Evolutionary conservation across 2,797 vertebrate genomes (phyloP).

Genomic region (Darevskia nairensis): DNA sequence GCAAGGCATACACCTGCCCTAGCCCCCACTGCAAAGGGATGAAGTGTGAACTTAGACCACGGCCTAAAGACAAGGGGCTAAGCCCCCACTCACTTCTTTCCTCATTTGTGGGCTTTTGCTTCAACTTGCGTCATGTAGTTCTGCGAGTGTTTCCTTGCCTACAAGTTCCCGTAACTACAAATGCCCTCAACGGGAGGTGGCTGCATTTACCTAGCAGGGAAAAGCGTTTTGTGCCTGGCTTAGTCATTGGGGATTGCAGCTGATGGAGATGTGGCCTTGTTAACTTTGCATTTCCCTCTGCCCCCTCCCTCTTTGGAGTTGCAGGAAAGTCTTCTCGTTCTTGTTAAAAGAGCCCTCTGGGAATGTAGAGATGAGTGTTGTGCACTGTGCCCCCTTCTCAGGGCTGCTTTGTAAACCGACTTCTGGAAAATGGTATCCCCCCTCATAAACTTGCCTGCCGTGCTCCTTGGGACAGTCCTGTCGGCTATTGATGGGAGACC

Average conservation of each 20-base stretch:
- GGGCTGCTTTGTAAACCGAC: background rate
- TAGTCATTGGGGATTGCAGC: background rate
- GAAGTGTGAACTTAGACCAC: background rate
- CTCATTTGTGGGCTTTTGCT: background rate
- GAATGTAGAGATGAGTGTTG: background rate
- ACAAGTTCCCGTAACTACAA: background rate
- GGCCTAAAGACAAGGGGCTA: background rate
- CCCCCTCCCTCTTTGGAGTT: background rate
- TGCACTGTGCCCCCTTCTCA: background rate
- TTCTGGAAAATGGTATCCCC: background rate
- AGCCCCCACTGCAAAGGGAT: background rate
- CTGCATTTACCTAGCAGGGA: background rate
- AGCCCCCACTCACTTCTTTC: background rate
- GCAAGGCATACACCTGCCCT: background rate
- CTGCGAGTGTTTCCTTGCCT: background rate
- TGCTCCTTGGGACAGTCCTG: background rate
- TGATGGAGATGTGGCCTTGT: background rate
- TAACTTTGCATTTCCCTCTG: background rate
- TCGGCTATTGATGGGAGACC: background rate
- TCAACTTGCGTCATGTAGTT: too few species aligned
- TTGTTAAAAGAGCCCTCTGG: background rate
- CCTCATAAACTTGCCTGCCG: background rate
- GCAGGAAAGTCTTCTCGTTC: background rate
- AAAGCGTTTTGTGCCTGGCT: background rate
- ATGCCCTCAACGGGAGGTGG: background rate